Evolutionary conservation across 2,888 invertebrate species (phyloP).

Genomic region (Hofmannophila pseudospretella): DNA sequence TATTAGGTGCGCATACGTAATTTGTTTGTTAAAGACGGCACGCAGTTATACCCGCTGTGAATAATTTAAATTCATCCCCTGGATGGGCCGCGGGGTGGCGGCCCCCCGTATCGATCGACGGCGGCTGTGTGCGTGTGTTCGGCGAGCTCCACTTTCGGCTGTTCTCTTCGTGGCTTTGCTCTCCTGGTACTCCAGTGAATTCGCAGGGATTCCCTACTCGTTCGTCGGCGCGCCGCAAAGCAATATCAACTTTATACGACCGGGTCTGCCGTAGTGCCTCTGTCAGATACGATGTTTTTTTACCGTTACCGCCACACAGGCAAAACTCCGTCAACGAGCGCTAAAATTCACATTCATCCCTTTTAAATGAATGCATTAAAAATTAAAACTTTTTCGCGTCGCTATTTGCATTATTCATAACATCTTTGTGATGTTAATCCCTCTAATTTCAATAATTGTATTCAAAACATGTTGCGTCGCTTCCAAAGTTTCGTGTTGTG

Average conservation of each 20-base stretch:
- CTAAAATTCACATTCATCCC: not conserved
- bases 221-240: conserved; percentile 62
- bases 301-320: conserved; percentile 11
- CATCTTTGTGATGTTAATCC: conserved; percentile 50
- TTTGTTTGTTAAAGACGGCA: conserved; percentile 77
- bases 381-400: conserved; percentile 32
- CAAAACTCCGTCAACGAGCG: not conserved
- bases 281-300: conserved; percentile 15
- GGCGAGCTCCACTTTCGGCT: conserved; percentile 45
- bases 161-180: conserved; percentile 28
- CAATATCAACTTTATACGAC: conserved; percentile 52
- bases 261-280: conserved; percentile 16
- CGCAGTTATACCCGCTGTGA: conserved; percentile 74
- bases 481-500: conserved; percentile 16
- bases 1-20: conserved; percentile 75
- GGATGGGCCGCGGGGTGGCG: conserved; percentile 47
- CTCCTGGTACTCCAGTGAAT: conserved; percentile 53
- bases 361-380: conserved; percentile 25
- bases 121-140: conserved; percentile 36
- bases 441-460: conserved; percentile 53
- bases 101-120: conserved; percentile 55
- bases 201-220: conserved; percentile 53
- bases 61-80: conserved; percentile 77
- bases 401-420: conserved; percentile 43
- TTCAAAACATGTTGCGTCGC: conserved; percentile 46